These are phyloP conservation scores for Crocidura indochinensis DNA, from an alignment of 2,797 vertebrate genomes.

Conservation along the genomic window DNA sequence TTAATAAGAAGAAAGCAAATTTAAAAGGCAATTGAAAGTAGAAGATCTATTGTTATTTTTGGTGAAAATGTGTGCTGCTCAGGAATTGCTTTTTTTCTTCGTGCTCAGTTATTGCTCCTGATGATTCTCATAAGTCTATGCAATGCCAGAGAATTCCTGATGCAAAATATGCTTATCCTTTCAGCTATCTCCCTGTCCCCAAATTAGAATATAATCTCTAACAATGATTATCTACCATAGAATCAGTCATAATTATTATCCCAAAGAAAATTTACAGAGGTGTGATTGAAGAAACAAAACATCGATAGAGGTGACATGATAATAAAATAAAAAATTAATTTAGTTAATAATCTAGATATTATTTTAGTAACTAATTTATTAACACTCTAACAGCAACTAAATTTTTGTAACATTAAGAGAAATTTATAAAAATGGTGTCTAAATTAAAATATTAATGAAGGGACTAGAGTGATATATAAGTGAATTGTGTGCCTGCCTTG, in stretches of 20 bases:
- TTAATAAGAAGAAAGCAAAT: background rate
- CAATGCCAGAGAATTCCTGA: background rate
- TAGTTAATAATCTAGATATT: background rate
- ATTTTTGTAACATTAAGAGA: background rate
- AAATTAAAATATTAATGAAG: slow-evolving; percentile 34
- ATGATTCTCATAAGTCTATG: slow-evolving; percentile 11
- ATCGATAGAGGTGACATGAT: slow-evolving; percentile 31
- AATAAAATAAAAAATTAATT: background rate
- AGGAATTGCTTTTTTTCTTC: background rate
- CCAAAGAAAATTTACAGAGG: slow-evolving; percentile 20
- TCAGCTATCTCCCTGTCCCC: too few relatives aligned
- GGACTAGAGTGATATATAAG: too few relatives aligned
- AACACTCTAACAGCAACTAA: background rate
- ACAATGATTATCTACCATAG: too few relatives aligned
- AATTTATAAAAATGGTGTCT: background rate
- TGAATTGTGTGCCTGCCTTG: too few relatives aligned
- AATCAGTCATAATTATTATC: too few relatives aligned
- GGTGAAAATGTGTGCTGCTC: too few relatives aligned
- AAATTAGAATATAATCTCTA: slow-evolving; percentile 15
- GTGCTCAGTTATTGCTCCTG: background rate
- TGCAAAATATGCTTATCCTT: too few relatives aligned
- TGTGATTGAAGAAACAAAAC: slow-evolving; percentile 23
- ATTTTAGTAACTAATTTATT: too few relatives aligned
- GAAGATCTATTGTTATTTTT: background rate
- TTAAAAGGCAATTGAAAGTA: slow-evolving; percentile 38